These are phyloP conservation scores for Hippocampus zosterae DNA, from an alignment of 2,113 vertebrate species.

Conservation along the genomic window DNA sequence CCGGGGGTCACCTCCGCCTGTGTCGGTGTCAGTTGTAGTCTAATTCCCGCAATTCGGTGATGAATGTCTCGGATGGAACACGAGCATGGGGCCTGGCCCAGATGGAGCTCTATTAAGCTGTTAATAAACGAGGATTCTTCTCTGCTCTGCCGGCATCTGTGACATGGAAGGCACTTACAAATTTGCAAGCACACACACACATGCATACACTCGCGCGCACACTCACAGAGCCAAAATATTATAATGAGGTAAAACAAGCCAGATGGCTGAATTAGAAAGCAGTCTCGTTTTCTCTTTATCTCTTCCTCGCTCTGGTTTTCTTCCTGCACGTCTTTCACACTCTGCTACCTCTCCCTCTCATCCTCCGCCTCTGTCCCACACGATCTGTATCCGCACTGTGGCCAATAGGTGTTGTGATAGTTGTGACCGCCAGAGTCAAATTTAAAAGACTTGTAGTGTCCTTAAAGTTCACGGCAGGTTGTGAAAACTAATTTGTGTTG, in stretches of 20 bases:
- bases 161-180: conserved; percentile 81
- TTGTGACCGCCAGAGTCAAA: conserved; percentile 20
- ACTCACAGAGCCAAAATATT: conserved; percentile 74
- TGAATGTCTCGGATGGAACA: conserved; percentile 77
- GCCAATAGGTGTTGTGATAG: conserved; percentile 30
- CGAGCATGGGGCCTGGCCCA: conserved; percentile 79
- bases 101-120: conserved; percentile 85
- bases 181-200: conserved; percentile 58
- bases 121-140: conserved; percentile 84
- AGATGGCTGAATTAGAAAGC: conserved; percentile 83
- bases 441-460: conserved; percentile 28
- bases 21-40: conserved; percentile 64
- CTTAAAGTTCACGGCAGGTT: too few relatives aligned
- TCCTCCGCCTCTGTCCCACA: conserved; percentile 9
- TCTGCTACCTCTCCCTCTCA: conserved; percentile 18
- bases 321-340: conserved; percentile 21
- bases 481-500: neutral
- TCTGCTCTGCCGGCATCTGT: conserved; percentile 81
- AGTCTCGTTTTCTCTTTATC: conserved; percentile 37
- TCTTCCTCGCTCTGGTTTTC: conserved; percentile 15
- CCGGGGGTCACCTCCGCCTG: conserved; percentile 55
- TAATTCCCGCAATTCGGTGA: conserved; percentile 76
- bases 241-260: conserved; percentile 82
- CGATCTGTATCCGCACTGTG: conserved; percentile 32
- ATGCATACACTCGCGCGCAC: conserved; percentile 31